A percentile compares a stretch with the other conserved stretches of the same genome.
These are phyloP conservation scores for Limonius californicus DNA, from an alignment of 1,140 invertebrate species.

Conservation along the genomic window DNA sequence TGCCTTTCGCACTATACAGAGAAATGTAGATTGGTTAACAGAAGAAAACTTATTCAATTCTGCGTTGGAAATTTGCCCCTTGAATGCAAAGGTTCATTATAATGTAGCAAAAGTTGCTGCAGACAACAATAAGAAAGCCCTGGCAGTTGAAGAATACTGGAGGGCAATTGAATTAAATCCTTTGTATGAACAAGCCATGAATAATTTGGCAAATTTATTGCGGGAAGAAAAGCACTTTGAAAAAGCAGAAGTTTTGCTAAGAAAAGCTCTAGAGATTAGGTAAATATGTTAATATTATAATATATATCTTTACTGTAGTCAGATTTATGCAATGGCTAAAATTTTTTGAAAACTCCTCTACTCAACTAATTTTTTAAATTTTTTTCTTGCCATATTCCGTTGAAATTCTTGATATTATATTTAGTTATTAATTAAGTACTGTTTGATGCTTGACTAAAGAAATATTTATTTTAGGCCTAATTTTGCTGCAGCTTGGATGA, in stretches of 20 bases:
- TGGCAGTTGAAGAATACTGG: slow-evolving; percentile 73
- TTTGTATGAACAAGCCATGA: slow-evolving; percentile 93
- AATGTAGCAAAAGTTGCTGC: slow-evolving; percentile 87
- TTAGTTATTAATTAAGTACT: slow-evolving; percentile 27
- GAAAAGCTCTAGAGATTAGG: slow-evolving; percentile 70
- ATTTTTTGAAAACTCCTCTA: slow-evolving; percentile 7
- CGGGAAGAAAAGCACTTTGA: slow-evolving; percentile 69
- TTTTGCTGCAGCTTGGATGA: slow-evolving; percentile 98
- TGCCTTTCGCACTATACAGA: slow-evolving; percentile 52
- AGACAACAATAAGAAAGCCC: slow-evolving; percentile 63
- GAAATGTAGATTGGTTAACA: slow-evolving; percentile 75
- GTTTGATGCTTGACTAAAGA: too few relatives aligned
- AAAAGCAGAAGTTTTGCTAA: slow-evolving; percentile 75
- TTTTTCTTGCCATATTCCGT: slow-evolving; percentile 9
- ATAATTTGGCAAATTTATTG: slow-evolving; percentile 92
- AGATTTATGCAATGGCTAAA: too few relatives aligned
- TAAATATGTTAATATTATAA: slow-evolving; percentile 44
- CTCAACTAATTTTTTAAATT: slow-evolving; percentile 18
- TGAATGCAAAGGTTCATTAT: slow-evolving; percentile 95
- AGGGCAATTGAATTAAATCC: slow-evolving; percentile 64
- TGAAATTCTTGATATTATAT: slow-evolving; percentile 16
- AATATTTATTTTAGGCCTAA: slow-evolving; percentile 57
- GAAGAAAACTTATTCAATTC: slow-evolving; percentile 71
- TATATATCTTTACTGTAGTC: too few relatives aligned
- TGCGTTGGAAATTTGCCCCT: slow-evolving; percentile 71